phyloP scores from a whole-genome alignment of 2,113 vertebrate species.

The Perognathus longimembris region DNA sequence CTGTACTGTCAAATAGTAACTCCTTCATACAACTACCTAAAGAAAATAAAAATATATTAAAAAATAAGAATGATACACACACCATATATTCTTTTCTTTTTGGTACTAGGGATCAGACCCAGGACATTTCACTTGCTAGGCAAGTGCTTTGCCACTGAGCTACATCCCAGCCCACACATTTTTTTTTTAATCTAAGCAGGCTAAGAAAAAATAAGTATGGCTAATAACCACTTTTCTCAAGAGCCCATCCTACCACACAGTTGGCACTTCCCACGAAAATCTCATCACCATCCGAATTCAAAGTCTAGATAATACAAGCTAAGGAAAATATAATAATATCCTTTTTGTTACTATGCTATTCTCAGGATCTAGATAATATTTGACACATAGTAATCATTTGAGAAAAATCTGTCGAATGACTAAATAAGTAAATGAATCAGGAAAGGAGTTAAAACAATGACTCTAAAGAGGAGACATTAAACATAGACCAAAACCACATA shows the following conservation, averaged over 20 bases:
- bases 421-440: constrained; percentile 5
- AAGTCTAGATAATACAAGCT: background rate
- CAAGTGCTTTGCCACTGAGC: too few species aligned
- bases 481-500: background rate
- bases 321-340: background rate
- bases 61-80: too few species aligned
- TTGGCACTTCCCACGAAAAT: background rate
- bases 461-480: background rate
- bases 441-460: background rate
- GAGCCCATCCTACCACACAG: background rate
- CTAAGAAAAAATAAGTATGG: background rate
- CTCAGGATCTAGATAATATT: background rate
- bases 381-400: background rate
- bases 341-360: background rate
- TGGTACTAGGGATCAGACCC: too few species aligned
- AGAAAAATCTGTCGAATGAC: background rate
- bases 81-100: too few species aligned
- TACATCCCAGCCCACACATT: too few species aligned
- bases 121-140: too few species aligned
- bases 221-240: background rate
- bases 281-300: background rate
- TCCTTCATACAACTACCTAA: too few species aligned
- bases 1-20: too few species aligned
- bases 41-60: too few species aligned
- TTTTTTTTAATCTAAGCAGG: background rate